Percentiles rank a stretch among this genome's conserved stretches.
phyloP scores from a whole-genome alignment of 2,888 invertebrate genomes.

The Tanypteryx hageni region DNA sequence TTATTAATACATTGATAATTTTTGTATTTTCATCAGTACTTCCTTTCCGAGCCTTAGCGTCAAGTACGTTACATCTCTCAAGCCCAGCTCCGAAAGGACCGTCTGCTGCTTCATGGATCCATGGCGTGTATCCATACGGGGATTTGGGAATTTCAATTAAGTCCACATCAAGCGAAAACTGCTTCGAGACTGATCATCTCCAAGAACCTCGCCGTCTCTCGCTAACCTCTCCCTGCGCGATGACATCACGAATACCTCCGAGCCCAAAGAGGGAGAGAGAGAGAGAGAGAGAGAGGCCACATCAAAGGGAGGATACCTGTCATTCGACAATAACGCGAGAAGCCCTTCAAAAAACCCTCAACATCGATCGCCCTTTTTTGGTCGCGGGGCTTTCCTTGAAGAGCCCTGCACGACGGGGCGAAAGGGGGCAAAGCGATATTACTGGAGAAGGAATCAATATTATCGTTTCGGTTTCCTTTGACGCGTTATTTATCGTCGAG shows the following conservation, averaged over 20 bases:
- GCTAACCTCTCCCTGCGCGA: neutral
- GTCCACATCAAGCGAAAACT: neutral
- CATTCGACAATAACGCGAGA: neutral
- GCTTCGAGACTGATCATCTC: neutral
- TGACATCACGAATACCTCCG: neutral
- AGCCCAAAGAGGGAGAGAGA: too few relatives aligned
- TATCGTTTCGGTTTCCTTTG: neutral
- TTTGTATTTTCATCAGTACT: too few relatives aligned
- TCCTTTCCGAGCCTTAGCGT: neutral
- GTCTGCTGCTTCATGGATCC: neutral
- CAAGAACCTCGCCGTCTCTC: neutral
- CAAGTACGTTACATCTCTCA: neutral
- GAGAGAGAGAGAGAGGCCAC: neutral
- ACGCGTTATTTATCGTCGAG: neutral
- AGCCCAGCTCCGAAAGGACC: too few relatives aligned
- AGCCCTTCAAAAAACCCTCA: neutral
- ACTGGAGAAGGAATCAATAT: neutral
- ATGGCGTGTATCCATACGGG: neutral
- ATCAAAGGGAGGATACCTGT: conserved; percentile 6
- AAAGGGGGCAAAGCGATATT: neutral
- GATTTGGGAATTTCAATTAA: conserved; percentile 8
- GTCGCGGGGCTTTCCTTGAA: neutral
- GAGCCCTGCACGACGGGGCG: neutral
- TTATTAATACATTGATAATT: too few relatives aligned
- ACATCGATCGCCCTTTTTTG: neutral